Base-by-base conservation (phyloP, 2,797 vertebrate genomes). In the Vespertilio murinus region DNA sequence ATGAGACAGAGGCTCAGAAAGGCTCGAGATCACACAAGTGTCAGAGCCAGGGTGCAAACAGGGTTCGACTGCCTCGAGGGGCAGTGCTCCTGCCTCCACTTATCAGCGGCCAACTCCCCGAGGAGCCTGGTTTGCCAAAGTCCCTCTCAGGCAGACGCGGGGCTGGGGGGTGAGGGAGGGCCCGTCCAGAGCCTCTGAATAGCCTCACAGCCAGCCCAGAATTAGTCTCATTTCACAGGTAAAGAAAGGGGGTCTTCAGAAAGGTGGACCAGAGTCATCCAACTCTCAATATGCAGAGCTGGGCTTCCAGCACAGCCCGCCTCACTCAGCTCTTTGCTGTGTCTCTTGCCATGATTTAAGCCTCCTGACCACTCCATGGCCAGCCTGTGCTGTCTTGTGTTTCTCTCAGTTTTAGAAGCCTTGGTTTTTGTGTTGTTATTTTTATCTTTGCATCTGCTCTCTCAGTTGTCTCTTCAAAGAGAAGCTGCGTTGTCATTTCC, bases 161-260 rank as follows among this genome's bases (percentile, higher is more conserved):
- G 25, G 10, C 33, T n/a, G 45, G 20, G 23, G 23, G n/a, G 74
- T 4, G 4, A 30, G 56, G 73, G 25, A 22, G 69, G n/a, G n/a
- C n/a, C n/a, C n/a, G n/a, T n/a, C 70, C 13, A 23, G 33, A 8
- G 9, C 30, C 93, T 88, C 25, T 40, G 59, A 14, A 14, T 3
- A 1, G n/a, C 65, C 71, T 88, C 12, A 1, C 4, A 0, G 3
- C 40, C 45, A 13, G n/a, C 47, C 69, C 67, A 35, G 65, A 38
- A 71, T n/a, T 38, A 25, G 33, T 84, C 52, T 78, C 64, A 8
- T 61, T 85, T 78, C 47, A 78, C 40, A 64, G 89, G 54, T 59
- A 47, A 90, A 56, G 73, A 86, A 45, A 73, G 18, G 52, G 88
- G 56, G 11, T 74, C 52, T 69, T 61, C 64, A 64, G 25, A 54